Percentiles rank a stretch among this genome's conserved stretches.
phyloP scores from a whole-genome alignment of 2,113 vertebrate genomes.

The Charadrius vociferus region DNA sequence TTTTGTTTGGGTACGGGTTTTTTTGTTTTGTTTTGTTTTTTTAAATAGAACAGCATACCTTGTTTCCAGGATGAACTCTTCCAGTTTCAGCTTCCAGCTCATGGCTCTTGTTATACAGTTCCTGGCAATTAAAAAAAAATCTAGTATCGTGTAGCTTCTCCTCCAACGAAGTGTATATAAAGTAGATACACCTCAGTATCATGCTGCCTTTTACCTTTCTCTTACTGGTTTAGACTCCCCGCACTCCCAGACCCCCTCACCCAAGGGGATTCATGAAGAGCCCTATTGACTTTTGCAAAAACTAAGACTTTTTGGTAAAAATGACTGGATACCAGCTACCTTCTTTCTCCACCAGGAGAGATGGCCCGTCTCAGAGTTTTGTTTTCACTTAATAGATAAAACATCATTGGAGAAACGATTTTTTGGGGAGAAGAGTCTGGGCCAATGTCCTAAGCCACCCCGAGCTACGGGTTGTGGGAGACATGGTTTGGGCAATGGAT shows the following conservation, averaged over 20 bases:
- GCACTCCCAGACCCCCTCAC: background rate
- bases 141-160: background rate
- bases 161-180: background rate
- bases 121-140: background rate
- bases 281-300: background rate
- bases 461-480: background rate
- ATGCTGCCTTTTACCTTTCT: background rate
- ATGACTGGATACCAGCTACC: rapidly evolving
- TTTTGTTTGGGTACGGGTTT: too few species aligned
- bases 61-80: background rate
- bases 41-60: background rate
- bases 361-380: background rate
- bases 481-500: background rate
- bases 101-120: rapidly evolving
- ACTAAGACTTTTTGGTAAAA: background rate
- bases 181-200: background rate
- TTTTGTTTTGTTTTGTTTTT: too few species aligned
- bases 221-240: background rate
- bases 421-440: background rate
- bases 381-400: background rate
- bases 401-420: background rate
- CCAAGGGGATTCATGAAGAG: background rate
- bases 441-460: background rate
- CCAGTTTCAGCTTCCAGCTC: background rate
- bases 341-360: background rate